A percentile compares a stretch with the other conserved stretches of the same genome.
Conservation (phyloP, 2,888 invertebrate species). For the Oscheius sp. region DNA sequence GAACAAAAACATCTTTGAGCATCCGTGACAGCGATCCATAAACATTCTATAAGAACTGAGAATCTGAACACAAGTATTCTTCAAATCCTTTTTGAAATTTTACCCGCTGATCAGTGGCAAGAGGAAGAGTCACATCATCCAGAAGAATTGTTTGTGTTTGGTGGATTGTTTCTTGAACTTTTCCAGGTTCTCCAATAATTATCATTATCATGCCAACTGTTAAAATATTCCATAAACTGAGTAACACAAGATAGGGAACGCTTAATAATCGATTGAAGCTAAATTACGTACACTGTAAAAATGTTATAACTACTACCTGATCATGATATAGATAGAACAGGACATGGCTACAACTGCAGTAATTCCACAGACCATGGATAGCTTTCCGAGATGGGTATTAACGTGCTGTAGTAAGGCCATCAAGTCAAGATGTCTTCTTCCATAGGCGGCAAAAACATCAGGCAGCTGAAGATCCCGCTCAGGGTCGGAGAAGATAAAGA, state of each 20-base stretch:
- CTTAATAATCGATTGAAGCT: background rate
- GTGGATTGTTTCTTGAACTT: slow-evolving; percentile 25
- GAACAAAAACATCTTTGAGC: slow-evolving; percentile 17
- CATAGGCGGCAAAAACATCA: slow-evolving; percentile 25
- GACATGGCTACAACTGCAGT: background rate
- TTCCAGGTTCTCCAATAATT: slow-evolving; percentile 24
- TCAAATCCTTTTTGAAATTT: background rate
- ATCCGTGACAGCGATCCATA: slow-evolving; percentile 17
- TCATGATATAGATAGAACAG: slow-evolving; percentile 2
- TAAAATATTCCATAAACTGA: slow-evolving; percentile 3
- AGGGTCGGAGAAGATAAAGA: background rate
- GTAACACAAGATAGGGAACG: background rate
- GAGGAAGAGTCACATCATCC: slow-evolving; percentile 22
- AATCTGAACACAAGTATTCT: slow-evolving; percentile 5
- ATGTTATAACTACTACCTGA: background rate
- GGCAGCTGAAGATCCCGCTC: slow-evolving; percentile 5
- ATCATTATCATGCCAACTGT: slow-evolving; percentile 14
- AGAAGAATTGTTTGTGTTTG: slow-evolving; percentile 19
- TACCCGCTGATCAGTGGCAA: slow-evolving; percentile 26
- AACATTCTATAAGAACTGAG: slow-evolving; percentile 27
- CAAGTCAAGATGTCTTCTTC: slow-evolving; percentile 15
- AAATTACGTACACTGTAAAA: background rate
- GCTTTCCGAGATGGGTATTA: slow-evolving; percentile 24
- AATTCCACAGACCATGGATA: slow-evolving; percentile 1
- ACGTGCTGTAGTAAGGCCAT: slow-evolving; percentile 22